phyloP scores from a whole-genome alignment of 2,113 vertebrate genomes.

The Cervus canadensis region DNA sequence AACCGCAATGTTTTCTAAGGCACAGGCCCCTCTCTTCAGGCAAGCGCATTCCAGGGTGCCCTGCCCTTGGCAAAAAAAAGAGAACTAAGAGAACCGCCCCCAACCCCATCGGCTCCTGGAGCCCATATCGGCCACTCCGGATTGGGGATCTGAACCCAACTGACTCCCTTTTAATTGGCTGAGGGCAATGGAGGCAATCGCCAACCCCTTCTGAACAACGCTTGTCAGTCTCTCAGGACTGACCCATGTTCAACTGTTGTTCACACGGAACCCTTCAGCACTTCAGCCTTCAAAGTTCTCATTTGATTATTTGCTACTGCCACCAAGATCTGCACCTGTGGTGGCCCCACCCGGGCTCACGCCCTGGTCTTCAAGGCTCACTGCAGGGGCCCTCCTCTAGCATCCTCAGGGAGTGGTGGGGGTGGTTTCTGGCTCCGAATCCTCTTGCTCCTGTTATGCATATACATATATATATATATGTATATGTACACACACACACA shows the following conservation, averaged over 20 bases:
- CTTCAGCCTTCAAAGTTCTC: neutral
- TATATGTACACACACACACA: neutral
- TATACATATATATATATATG: neutral
- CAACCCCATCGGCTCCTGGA: neutral
- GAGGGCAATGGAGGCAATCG: neutral
- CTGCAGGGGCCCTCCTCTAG: neutral
- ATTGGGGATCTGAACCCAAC: neutral
- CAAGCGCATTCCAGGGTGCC: neutral
- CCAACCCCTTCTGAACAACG: neutral
- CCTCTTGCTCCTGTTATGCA: neutral
- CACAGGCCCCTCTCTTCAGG: neutral
- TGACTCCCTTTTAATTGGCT: neutral
- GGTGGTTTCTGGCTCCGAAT: neutral
- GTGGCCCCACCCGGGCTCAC: neutral
- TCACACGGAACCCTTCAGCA: neutral
- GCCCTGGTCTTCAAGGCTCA: neutral
- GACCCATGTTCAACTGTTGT: neutral
- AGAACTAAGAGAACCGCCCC: neutral
- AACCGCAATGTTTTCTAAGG: neutral
- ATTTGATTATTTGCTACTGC: neutral
- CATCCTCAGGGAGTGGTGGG: neutral
- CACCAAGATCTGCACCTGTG: neutral
- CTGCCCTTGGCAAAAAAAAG: neutral
- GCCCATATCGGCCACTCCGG: fast-evolving
- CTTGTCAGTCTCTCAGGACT: neutral